Evolutionary conservation across 1,140 invertebrate species (phyloP).

Genomic region (Helicoverpa armigera): DNA sequence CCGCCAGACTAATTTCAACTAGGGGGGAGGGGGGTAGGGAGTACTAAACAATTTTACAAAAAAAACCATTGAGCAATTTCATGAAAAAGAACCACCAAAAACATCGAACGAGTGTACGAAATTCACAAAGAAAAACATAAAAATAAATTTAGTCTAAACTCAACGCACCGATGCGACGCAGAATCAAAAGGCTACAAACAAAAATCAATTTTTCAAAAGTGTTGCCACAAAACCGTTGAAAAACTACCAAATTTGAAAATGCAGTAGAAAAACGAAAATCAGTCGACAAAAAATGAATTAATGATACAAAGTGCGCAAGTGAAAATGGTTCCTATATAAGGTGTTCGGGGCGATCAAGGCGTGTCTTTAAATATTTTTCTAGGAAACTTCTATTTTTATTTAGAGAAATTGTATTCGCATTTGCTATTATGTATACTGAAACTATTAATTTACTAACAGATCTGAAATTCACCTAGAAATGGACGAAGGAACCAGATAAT

Average conservation of each 20-base stretch:
- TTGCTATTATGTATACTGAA: constrained; percentile 66
- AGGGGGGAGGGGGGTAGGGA: constrained; percentile 58
- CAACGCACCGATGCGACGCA: constrained; percentile 46
- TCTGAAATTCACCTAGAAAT: constrained; percentile 20
- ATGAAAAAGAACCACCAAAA: constrained; percentile 65
- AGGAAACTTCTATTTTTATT: constrained; percentile 56
- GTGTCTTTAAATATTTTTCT: constrained; percentile 69
- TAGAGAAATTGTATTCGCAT: constrained; percentile 70
- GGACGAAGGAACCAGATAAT: not conserved
- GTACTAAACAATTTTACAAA: constrained; percentile 66
- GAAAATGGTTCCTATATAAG: constrained; percentile 49
- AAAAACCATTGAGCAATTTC: constrained; percentile 80
- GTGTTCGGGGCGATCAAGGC: constrained; percentile 63
- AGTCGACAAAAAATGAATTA: constrained; percentile 52
- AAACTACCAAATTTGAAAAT: constrained; percentile 64
- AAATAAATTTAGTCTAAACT: constrained; percentile 50
- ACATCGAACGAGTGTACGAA: constrained; percentile 49
- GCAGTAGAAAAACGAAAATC: constrained; percentile 60
- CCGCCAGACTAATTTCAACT: constrained; percentile 53
- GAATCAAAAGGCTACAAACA: constrained; percentile 47
- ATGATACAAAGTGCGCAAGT: constrained; percentile 54
- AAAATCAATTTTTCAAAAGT: constrained; percentile 56
- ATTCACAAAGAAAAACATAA: constrained; percentile 64
- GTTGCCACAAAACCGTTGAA: constrained; percentile 68
- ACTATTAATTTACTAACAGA: constrained; percentile 63